Evolutionary conservation across 2,113 vertebrate genomes (phyloP).

Genomic region (Ailuropoda melanoleuca): DNA sequence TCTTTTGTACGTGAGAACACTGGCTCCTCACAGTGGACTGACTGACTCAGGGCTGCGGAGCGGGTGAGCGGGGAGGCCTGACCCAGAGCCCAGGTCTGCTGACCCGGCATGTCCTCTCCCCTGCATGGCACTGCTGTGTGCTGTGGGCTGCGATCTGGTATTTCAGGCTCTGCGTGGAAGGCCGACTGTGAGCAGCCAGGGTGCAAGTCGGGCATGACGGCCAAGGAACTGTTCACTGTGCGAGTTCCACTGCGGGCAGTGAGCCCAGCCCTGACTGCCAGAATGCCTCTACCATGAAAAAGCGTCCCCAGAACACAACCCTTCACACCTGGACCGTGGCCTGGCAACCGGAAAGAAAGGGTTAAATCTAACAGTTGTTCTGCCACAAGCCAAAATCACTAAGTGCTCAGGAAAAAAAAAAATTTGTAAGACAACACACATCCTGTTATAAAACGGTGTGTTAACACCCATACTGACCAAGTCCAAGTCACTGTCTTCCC

Average conservation of each 20-base stretch:
- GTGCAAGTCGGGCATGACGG: fast-evolving
- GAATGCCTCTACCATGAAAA: fast-evolving
- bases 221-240: neutral
- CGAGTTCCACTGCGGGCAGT: neutral
- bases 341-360: neutral
- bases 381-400: neutral
- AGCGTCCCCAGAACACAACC: neutral
- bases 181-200: neutral
- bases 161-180: neutral
- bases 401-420: neutral
- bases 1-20: neutral
- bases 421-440: neutral
- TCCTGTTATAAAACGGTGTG: neutral
- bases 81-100: neutral
- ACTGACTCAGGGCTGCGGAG: neutral
- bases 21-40: neutral
- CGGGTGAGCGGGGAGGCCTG: neutral
- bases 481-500: neutral
- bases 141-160: neutral
- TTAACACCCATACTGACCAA: neutral
- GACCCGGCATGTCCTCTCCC: neutral
- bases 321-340: neutral
- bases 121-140: fast-evolving
- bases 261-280: neutral
- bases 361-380: neutral